A percentile compares a stretch with the other conserved stretches of the same genome.
Evolutionary conservation across 2,113 vertebrate genomes (phyloP).

Genomic region (Hoplias malabaricus): DNA sequence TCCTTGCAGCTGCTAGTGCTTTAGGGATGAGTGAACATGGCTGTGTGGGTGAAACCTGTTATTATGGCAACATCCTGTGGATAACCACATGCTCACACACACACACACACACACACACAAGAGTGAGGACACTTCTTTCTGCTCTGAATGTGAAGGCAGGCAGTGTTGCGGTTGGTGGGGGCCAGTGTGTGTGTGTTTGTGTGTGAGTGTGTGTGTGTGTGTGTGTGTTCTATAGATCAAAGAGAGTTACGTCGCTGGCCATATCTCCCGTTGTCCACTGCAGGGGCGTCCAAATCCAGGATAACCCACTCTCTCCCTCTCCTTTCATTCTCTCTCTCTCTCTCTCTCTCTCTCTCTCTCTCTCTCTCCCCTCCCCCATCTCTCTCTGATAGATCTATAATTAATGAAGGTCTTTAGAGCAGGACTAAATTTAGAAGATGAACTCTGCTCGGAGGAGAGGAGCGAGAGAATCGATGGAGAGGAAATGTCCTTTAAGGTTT

Average conservation of each 20-base stretch:
- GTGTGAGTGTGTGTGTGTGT: no score
- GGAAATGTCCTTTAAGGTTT: slow-evolving; percentile 40
- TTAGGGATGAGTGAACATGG: slow-evolving; percentile 61
- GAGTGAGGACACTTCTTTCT: no score
- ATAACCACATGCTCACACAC: slow-evolving; percentile 46
- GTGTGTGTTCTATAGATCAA: no score
- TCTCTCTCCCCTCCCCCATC: background rate
- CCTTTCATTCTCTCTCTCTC: background rate
- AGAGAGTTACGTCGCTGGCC: no score
- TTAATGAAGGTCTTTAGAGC: slow-evolving; percentile 73
- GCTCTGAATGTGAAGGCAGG: no score
- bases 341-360: background rate
- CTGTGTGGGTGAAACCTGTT: slow-evolving; percentile 63
- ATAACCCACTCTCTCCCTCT: background rate
- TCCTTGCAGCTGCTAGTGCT: slow-evolving; percentile 62
- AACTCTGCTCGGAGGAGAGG: slow-evolving; percentile 62
- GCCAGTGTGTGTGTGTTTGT: no score
- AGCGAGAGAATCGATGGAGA: slow-evolving; percentile 61
- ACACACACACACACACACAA: background rate
- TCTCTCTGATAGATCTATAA: slow-evolving; percentile 68
- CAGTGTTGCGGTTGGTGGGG: no score
- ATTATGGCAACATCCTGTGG: slow-evolving; percentile 68
- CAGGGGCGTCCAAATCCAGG: no score
- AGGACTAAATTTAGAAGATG: slow-evolving; percentile 72
- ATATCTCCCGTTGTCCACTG: no score